Base-by-base conservation (phyloP, 2,888 invertebrate genomes). In the Teleiodes luculella region DNA sequence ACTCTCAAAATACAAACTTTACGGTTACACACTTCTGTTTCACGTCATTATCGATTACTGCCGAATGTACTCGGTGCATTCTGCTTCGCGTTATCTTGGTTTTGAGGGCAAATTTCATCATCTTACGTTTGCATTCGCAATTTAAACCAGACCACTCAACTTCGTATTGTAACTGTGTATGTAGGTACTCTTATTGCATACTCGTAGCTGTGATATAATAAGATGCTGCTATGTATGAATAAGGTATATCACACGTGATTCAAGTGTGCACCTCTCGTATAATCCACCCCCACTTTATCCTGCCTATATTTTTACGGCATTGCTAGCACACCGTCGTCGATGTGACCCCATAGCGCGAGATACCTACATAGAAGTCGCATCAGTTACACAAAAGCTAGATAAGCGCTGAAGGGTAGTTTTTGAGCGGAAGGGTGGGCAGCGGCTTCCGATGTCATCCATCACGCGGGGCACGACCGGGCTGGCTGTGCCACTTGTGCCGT, bases 401-500 rank as follows among this genome's bases (percentile, higher is more conserved):
- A 46, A 46, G 30, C 10, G 7, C 11, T 10, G 1, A 33, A 35
- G 28, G 35, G 48, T 48, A 18, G 35, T 28, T 35, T n/a, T 14
- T 13, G 37, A 14, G 36, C 49, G 49, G 49, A 49, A 49, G 49
- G 49, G 13, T 49, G 49, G 49, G 28, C 24, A 11, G 28, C 24
- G 16, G 18, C 16, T 49, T 49, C 49, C 49, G 37, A 24, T 18
- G 36, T 36, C 49, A 49, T 49, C 37, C 37, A 49, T 49, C 49
- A 49, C 28, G 10, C 13, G 24, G 28, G 39, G 8, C 20, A 4
- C 37, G 49, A 24, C 30, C 8, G 43, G n/a, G 20, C 20, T 35
- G 20, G 20, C 18, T 41, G 39, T 41, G 28, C 13, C 48, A 53
- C 54, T 58, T 57, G 39, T 57, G 64, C 58, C 67, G 68, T 61